Conservation (phyloP, 2,113 vertebrate species). For the Typhlomys cinereus region DNA sequence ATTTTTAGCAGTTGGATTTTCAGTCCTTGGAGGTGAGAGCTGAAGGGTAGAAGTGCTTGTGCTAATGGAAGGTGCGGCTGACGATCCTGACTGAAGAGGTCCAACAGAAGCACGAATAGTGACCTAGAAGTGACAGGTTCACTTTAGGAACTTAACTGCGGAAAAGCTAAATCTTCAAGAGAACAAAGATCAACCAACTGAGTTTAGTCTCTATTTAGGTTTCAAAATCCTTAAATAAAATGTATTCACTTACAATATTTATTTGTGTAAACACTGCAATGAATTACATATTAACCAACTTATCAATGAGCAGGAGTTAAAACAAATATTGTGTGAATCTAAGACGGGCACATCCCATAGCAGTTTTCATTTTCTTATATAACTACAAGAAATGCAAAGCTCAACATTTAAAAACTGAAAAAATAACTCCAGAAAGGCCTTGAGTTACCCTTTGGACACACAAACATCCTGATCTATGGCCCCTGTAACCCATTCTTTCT, state of each 20-base stretch:
- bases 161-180: conserved; percentile 57
- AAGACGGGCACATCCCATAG: conserved; percentile 37
- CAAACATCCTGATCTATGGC: not conserved
- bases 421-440: conserved; percentile 48
- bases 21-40: conserved; percentile 84
- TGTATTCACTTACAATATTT: conserved; percentile 45
- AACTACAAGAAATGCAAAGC: conserved; percentile 38
- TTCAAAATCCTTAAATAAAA: conserved; percentile 49
- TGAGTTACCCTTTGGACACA: not conserved
- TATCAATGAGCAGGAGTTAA: conserved; percentile 74
- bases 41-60: conserved; percentile 84
- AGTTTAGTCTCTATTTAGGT: conserved; percentile 41
- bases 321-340: conserved; percentile 53
- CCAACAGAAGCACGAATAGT: conserved; percentile 95
- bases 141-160: conserved; percentile 45
- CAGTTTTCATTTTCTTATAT: conserved; percentile 48
- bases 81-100: conserved; percentile 85
- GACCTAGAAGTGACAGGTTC: conserved; percentile 86
- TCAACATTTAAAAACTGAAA: conserved; percentile 57
- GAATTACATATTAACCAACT: conserved; percentile 60
- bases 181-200: conserved; percentile 40
- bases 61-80: conserved; percentile 79
- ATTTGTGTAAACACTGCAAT: conserved; percentile 37
- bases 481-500: conserved; percentile 26
- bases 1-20: conserved; percentile 80